Base-by-base conservation (phyloP, 2,888 invertebrate species). In the Noctua janthe region DNA sequence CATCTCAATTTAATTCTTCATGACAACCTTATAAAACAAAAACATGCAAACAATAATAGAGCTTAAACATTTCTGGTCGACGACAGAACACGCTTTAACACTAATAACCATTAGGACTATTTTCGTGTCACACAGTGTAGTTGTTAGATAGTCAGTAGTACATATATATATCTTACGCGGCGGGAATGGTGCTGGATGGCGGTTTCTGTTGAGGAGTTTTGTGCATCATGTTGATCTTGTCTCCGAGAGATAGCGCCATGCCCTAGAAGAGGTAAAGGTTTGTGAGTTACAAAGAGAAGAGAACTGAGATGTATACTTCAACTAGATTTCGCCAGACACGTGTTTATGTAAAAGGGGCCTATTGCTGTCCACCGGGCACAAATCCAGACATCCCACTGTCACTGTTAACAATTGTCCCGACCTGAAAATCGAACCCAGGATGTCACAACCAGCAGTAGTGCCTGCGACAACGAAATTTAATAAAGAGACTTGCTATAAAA, bases 231-330 rank as follows among this genome's bases (percentile, higher is more conserved):
- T 99, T 99, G 92, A 99, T 99, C 97, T 99, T 99, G 95, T 99
- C 99, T 67, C 99, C 99, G 91, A 99, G 97, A 92, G 99, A 99
- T 39, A 99, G 97, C 8, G 99, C 99, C 99, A 99, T 99, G 83
- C 99, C 99, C 99, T 99, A 97, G 0, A 15, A 10, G 3, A 13
- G 1, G n/a, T 56, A 23, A 23, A 56, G 56, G 23, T 56, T 23
- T 56, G 23, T 23, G 6, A n/a, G n/a, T 59, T 59, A n/a, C 5
- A 29, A 23, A 0, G 8, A 23, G 1, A 13, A 35, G 1, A 35
- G 23, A 29, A n/a, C 59, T n/a, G 5, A 59, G 23, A 23, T 56
- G 11, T 11, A 11, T 56, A 54, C 8, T 23, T 23, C 23, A 54
- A 1, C 23, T 23, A 54, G 54, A 54, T 54, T 20, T 54, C 20